Evolutionary conservation across 1,140 invertebrate species (phyloP), one percentile per base, ranked within the genome.

Genomic region (Yoshiicerus persimilis): DNA sequence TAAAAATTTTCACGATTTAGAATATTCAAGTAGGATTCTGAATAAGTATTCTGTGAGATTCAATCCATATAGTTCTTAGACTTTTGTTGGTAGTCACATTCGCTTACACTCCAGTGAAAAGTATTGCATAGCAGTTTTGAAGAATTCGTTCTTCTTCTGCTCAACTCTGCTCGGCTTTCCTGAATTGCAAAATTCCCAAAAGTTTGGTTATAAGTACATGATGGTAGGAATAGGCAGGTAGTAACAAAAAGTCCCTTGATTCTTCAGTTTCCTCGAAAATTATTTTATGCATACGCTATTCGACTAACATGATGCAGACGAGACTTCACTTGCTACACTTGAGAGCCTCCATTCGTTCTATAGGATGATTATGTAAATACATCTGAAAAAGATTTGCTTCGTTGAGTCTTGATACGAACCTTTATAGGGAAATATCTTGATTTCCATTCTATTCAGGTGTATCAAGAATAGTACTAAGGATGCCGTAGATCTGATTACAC

Each of bases 231-330:
- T 5, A 25, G 23, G 64, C 9, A 30, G 9, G 34, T 36, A 32
- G 10, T 80, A 34, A 38, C n/a, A 36, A 36, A 9, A 80, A 38
- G 32, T 80, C 34, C n/a, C 75, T 80, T 25, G 20, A 36, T 80
- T 80, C 75, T 80, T 80, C 75, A 80, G 20, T 80, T 36, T 80
- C 75, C 75, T 23, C n/a, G 75, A 80, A 80, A 80, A 80, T 80
- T 80, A 80, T 32, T 80, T 80, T 36, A 80, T 80, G 75, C 75
- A 80, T 80, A 80, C 32, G 36, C 16, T 80, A 80, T 80, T 80
- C 75, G 32, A 36, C 5, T 80, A 70, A 70, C 66, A 70, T 80
- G 30, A 80, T 25, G 75, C 30, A 34, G 30, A 38, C 36, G 32
- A 80, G 34, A 80, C 32, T 80, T 34, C 75, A 80, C 75, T 32